phyloP scores from a whole-genome alignment of 2,797 vertebrate species.

The Perodicticus potto region DNA sequence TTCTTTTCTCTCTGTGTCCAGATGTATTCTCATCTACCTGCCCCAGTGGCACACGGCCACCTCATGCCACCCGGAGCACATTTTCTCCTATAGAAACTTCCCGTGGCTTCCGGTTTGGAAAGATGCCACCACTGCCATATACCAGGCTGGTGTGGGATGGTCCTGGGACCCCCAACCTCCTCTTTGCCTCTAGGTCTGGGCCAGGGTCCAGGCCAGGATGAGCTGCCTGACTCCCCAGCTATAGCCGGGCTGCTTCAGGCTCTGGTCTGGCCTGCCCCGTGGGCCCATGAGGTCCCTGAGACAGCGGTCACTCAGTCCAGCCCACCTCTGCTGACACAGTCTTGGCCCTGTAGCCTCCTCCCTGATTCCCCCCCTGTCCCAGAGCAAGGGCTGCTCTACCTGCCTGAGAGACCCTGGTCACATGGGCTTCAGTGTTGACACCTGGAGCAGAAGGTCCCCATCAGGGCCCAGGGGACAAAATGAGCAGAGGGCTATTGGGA shows the following conservation, averaged over 20 bases:
- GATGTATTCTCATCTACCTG: fast-evolving
- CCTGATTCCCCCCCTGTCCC: fast-evolving
- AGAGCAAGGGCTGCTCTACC: not conserved
- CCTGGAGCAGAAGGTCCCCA: not conserved
- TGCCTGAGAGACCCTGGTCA: fast-evolving
- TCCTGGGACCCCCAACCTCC: not conserved
- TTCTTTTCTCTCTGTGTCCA: not conserved
- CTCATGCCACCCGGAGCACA: fast-evolving
- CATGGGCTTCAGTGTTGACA: fast-evolving
- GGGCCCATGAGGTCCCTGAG: fast-evolving
- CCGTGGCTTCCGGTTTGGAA: fast-evolving
- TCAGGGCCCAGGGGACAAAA: fast-evolving
- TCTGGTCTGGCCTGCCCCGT: not conserved
- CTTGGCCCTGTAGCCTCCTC: not conserved
- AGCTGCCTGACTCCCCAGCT: not conserved
- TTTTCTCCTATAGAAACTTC: not conserved
- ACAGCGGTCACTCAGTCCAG: too few species aligned
- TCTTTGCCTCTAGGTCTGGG: not conserved
- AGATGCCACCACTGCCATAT: fast-evolving
- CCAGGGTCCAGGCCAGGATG: not conserved
- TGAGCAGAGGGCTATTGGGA: not conserved
- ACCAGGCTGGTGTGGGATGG: not conserved
- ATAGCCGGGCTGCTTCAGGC: not conserved
- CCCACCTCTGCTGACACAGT: not conserved
- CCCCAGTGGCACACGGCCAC: fast-evolving